phyloP scores from a whole-genome alignment of 1,140 invertebrate genomes.

The Hormaphis cornu region DNA sequence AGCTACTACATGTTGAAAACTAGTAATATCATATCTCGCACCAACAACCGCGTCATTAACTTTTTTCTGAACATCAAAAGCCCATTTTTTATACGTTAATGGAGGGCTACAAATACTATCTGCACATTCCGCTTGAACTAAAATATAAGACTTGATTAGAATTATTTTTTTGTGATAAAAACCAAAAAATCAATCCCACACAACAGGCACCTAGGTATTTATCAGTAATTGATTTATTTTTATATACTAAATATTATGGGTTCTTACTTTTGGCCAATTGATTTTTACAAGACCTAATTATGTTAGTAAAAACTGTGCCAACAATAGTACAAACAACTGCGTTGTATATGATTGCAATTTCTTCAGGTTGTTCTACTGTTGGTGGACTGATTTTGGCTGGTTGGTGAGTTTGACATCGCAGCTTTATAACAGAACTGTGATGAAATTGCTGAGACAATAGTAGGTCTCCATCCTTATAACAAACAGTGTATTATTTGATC shows the following conservation, averaged over 20 bases:
- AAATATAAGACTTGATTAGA: slow-evolving; percentile 36
- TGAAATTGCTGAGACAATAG: slow-evolving; percentile 77
- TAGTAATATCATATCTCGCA: slow-evolving; percentile 61
- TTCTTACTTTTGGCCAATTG: not conserved
- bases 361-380: slow-evolving; percentile 57
- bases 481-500: not conserved
- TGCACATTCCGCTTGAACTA: slow-evolving; percentile 63
- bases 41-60: slow-evolving; percentile 70
- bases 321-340: slow-evolving; percentile 21
- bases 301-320: slow-evolving; percentile 5
- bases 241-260: no score
- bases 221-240: no score
- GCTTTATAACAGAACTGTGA: slow-evolving; percentile 62
- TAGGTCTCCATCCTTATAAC: slow-evolving; percentile 58
- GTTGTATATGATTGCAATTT: slow-evolving; percentile 42
- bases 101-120: slow-evolving; percentile 50
- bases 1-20: slow-evolving; percentile 77
- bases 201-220: no score
- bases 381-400: slow-evolving; percentile 48
- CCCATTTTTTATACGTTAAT: slow-evolving; percentile 72
- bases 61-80: slow-evolving; percentile 63
- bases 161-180: slow-evolving; percentile 10
- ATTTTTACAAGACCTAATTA: slow-evolving; percentile 23
- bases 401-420: slow-evolving; percentile 70
- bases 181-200: no score